A percentile compares a stretch with the other conserved stretches of the same genome.
phyloP scores from a whole-genome alignment of 1,140 invertebrate species.

The Cotesia chilonis region DNA sequence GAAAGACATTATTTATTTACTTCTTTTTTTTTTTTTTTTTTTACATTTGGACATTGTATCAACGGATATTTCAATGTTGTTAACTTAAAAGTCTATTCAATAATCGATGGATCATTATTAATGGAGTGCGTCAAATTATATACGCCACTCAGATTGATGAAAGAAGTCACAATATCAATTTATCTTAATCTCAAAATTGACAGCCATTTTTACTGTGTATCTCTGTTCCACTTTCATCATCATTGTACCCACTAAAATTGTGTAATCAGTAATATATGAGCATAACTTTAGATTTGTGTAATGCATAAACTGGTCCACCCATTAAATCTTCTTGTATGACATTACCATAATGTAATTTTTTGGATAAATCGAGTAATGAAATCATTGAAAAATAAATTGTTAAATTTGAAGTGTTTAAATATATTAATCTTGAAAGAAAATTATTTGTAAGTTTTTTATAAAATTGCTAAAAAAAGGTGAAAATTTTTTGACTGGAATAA shows the following conservation, averaged over 20 bases:
- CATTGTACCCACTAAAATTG: neutral
- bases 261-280: conserved; percentile 23
- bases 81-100: no score
- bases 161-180: conserved; percentile 30
- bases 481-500: no score
- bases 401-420: no score
- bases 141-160: conserved; percentile 14
- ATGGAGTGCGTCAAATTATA: conserved; percentile 14
- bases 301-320: conserved; percentile 24
- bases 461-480: no score
- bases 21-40: no score
- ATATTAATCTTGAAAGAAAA: no score
- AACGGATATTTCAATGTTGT: no score
- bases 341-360: conserved; percentile 1
- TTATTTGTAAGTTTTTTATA: no score
- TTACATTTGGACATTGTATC: no score
- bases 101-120: no score
- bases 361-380: neutral
- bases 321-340: conserved; percentile 18
- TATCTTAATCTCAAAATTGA: conserved; percentile 17
- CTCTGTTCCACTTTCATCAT: conserved; percentile 29
- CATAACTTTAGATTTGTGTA: neutral
- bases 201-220: neutral
- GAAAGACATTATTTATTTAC: no score
- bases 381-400: conserved; percentile 2